Evolutionary conservation across 2,888 invertebrate species (phyloP).

Genomic region (Acrobasis repandana): DNA sequence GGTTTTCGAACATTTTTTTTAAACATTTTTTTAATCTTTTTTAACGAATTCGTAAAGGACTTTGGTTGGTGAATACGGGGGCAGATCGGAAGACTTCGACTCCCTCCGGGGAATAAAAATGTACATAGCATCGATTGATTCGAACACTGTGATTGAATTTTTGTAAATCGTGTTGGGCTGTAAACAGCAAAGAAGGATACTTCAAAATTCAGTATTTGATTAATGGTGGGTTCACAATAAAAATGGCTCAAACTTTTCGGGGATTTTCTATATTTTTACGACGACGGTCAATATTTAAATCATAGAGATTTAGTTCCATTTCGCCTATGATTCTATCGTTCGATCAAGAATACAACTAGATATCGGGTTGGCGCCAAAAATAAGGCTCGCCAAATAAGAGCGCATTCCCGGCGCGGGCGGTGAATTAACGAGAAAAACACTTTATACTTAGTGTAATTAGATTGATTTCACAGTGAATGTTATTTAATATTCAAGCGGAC

Average conservation of each 20-base stretch:
- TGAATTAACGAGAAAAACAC: too few relatives aligned
- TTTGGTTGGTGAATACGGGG: neutral
- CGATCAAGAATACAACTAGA: too few relatives aligned
- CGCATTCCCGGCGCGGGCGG: too few relatives aligned
- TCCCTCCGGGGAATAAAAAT: constrained; percentile 63
- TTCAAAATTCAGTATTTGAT: constrained; percentile 25
- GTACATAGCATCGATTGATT: constrained; percentile 56
- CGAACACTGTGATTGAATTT: constrained; percentile 61
- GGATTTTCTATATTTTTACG: constrained; percentile 18
- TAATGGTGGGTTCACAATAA: constrained; percentile 15
- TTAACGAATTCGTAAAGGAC: neutral
- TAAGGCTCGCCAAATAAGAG: too few relatives aligned
- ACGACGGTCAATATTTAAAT: neutral
- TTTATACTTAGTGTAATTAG: too few relatives aligned
- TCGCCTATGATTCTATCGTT: neutral
- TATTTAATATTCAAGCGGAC: too few relatives aligned
- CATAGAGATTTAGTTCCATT: neutral
- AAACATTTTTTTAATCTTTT: too few relatives aligned
- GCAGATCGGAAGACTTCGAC: constrained; percentile 49
- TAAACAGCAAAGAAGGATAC: constrained; percentile 69
- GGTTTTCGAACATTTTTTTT: too few relatives aligned
- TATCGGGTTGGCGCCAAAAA: too few relatives aligned
- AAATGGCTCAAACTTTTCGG: constrained; percentile 22
- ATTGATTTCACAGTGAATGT: too few relatives aligned
- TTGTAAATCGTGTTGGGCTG: constrained; percentile 66